Evolutionary conservation across 2,113 vertebrate species (phyloP).

Genomic region (Hemibagrus wyckioides): DNA sequence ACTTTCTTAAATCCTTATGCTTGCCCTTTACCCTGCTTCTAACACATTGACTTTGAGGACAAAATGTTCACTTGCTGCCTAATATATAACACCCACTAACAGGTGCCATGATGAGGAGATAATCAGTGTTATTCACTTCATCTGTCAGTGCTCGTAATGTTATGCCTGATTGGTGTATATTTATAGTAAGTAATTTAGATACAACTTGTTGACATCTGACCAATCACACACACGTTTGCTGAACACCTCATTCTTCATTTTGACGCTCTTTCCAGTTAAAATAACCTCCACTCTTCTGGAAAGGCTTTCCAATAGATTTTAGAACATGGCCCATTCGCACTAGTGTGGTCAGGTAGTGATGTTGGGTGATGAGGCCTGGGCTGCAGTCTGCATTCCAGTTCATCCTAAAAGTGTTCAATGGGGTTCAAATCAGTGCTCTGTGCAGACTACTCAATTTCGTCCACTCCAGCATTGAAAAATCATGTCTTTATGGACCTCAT

Average conservation of each 20-base stretch:
- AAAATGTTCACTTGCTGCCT: too few species aligned
- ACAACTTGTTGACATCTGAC: background rate
- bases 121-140: too few species aligned
- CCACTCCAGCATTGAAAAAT: too few species aligned
- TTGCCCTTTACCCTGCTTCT: too few species aligned
- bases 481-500: too few species aligned
- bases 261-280: background rate
- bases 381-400: background rate
- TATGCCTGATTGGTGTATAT: too few species aligned
- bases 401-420: background rate
- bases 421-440: background rate
- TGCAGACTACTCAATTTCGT: too few species aligned
- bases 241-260: background rate
- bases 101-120: too few species aligned
- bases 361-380: background rate
- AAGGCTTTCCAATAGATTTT: background rate
- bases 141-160: too few species aligned
- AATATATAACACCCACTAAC: too few species aligned
- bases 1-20: too few species aligned
- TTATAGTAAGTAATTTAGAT: background rate
- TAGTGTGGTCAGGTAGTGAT: background rate
- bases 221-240: background rate
- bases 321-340: background rate
- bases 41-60: too few species aligned
- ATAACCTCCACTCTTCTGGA: background rate